Percentiles rank a stretch among this genome's conserved stretches.
These are phyloP conservation scores for Lissocephala sabroskyi DNA, from an alignment of 2,888 invertebrate species.

Conservation along the genomic window DNA sequence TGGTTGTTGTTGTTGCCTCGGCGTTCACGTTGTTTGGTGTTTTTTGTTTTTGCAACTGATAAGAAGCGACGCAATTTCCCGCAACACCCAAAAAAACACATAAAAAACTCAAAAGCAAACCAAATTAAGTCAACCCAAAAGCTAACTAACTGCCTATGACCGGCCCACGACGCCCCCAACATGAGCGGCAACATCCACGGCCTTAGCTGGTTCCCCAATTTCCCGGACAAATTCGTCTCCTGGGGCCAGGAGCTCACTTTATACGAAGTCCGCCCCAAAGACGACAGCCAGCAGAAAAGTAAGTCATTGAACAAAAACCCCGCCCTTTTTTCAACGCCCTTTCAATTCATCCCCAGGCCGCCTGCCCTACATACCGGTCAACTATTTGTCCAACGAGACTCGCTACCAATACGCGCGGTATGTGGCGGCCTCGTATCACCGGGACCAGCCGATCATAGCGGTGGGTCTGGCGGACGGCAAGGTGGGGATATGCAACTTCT, in stretches of 20 bases:
- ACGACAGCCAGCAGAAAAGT: constrained; percentile 32
- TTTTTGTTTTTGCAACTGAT: constrained; percentile 28
- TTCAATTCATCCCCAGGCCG: constrained; percentile 34
- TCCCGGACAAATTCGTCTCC: constrained; percentile 86
- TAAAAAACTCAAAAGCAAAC: neutral
- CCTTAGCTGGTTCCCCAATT: constrained; percentile 89
- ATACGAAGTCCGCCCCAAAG: constrained; percentile 78
- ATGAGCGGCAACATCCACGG: constrained; percentile 81
- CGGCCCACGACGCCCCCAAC: constrained; percentile 13
- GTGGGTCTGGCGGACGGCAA: constrained; percentile 92
- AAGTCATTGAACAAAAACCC: no score
- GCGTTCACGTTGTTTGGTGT: neutral
- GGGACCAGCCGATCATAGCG: constrained; percentile 86
- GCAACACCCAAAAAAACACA: neutral
- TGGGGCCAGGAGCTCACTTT: constrained; percentile 93
- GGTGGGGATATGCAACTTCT: constrained; percentile 85
- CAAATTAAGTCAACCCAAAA: neutral
- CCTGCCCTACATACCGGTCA: constrained; percentile 61
- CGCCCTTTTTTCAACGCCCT: no score
- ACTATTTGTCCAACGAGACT: constrained; percentile 67
- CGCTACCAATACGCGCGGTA: constrained; percentile 86
- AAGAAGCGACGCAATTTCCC: constrained; percentile 49
- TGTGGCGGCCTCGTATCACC: constrained; percentile 89
- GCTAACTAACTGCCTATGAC: constrained; percentile 11
- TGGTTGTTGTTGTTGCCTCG: neutral